Evolutionary conservation across 2,113 vertebrate species (phyloP), one percentile per base, ranked within the genome.

Genomic region (Coptodon bakossiorum): DNA sequence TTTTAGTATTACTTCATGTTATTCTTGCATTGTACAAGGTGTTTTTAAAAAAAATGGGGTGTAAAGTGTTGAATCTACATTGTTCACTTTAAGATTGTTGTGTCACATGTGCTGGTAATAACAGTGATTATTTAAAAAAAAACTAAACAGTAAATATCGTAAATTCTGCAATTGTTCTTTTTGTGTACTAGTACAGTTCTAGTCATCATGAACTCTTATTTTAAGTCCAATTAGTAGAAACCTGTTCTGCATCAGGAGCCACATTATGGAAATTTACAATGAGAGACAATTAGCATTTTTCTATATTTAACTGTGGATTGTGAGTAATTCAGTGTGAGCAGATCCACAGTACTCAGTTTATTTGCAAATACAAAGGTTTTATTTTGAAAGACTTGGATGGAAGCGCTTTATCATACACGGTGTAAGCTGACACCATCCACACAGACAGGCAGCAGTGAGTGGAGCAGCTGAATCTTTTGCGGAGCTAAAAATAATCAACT

Each of bases 401-500:
- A 94, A 87, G 85, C 2, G 0, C 0, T 2, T 9, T 36, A 6
- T 14, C 4, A 1, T 19, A 9, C 1, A 11, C 1, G 1, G 1
- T 13, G 59, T 10, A 31, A 9, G 63, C 63, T 90, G 80, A 86
- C 56, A 0, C 5, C 1, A 3, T 5, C 11, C 12, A 17, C 86
- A n/a, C 57, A 82, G 48, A 19, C 52, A 5, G 50, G 36, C 88
- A 76, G 96, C 96, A 84, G 82, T 53, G 81, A 80, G 87, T 61
- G 50, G 89, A 89, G 93, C 96, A 98, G 97, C 98, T 98, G 98
- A 97, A 96, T 94, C 95, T 93, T 93, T 38, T 36, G 53, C 89
- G 84, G 91, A 94, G 95, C 98, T 98, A 98, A 99, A 99, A 99
- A 99, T 99, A 99, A 97, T 97, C 96, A 87, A 86, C 91, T 88